Percentiles rank a stretch among this genome's conserved stretches.
phyloP scores from a whole-genome alignment of 2,888 invertebrate species.

The Mythimna ferrago region DNA sequence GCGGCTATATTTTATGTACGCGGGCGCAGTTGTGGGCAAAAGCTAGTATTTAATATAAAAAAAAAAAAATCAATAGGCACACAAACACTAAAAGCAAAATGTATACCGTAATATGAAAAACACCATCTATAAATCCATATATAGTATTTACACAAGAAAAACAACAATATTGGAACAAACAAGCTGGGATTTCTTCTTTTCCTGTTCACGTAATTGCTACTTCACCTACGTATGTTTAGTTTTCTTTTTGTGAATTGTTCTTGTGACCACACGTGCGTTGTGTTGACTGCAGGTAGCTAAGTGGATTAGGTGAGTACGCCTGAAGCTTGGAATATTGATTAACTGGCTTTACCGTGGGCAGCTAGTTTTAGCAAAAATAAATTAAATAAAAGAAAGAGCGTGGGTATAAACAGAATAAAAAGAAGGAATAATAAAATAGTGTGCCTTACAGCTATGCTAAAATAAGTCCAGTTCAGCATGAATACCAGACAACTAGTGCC shows the following conservation, averaged over 20 bases:
- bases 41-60: too few species aligned
- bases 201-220: constrained; percentile 54
- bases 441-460: too few species aligned
- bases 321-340: constrained; percentile 27
- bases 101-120: constrained; percentile 4
- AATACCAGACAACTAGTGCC: too few species aligned
- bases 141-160: constrained; percentile 36
- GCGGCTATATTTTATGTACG: too few species aligned
- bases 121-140: constrained; percentile 11
- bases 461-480: too few species aligned
- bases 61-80: neutral
- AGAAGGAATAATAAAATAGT: too few species aligned
- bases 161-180: constrained; percentile 48
- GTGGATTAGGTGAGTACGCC: constrained; percentile 23
- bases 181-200: constrained; percentile 44
- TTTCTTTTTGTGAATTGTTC: constrained; percentile 42
- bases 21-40: too few species aligned
- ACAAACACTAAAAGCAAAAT: neutral
- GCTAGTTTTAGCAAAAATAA: neutral
- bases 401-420: too few species aligned
- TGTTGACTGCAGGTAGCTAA: constrained; percentile 21
- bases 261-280: constrained; percentile 30
- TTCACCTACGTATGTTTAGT: constrained; percentile 20
- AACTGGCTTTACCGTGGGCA: neutral
- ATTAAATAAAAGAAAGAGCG: too few species aligned